Conservation (phyloP, 2,888 invertebrate species). For the Chymomyza amoena region DNA sequence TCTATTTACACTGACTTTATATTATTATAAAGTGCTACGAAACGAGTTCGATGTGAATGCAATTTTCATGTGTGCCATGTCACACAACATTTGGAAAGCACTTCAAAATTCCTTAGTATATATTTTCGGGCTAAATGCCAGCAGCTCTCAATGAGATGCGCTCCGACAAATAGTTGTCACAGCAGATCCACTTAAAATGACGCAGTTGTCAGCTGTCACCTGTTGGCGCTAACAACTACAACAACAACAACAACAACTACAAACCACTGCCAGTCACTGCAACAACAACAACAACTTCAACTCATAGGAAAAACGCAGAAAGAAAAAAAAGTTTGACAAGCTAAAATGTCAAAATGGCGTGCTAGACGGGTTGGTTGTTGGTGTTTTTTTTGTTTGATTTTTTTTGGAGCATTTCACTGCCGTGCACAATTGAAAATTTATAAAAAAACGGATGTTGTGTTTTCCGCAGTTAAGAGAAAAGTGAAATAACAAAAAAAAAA, state of each 20-base stretch:
- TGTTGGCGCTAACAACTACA: conserved; percentile 37
- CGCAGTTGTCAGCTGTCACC: conserved; percentile 61
- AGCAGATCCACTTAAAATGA: conserved; percentile 65
- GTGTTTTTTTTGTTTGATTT: conserved; percentile 15
- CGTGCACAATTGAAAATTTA: conserved; percentile 66
- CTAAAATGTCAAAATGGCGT: conserved; percentile 36
- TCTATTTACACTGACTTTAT: no score
- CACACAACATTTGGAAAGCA: not conserved
- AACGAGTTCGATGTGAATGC: not conserved
- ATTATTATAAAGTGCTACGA: no score
- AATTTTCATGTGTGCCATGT: not conserved
- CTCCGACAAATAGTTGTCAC: conserved; percentile 54
- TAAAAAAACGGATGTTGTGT: conserved; percentile 61
- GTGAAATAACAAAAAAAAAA: not conserved
- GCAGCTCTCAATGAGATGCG: not conserved
- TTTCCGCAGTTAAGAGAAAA: conserved; percentile 44
- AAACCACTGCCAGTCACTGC: no score
- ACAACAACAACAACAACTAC: not conserved
- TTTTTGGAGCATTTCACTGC: conserved; percentile 4
- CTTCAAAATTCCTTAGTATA: not conserved
- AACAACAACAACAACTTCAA: not conserved
- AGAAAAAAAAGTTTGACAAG: conserved; percentile 20
- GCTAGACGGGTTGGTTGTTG: conserved; percentile 14
- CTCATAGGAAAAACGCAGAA: not conserved
- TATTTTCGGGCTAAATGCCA: not conserved